Evolutionary conservation across 2,113 vertebrate genomes (phyloP).

Genomic region (Caracal caracal): DNA sequence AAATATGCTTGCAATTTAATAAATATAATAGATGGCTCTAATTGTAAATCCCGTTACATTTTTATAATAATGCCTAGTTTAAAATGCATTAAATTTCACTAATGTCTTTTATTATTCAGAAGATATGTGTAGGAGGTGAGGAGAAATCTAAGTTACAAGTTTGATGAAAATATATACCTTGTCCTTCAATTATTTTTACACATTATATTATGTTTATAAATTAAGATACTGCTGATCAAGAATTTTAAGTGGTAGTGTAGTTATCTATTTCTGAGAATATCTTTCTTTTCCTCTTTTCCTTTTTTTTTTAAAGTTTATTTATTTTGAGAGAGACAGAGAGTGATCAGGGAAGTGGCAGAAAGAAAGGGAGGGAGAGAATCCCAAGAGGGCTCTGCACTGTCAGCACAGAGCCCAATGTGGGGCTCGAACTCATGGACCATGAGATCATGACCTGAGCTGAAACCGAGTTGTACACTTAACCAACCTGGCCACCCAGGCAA

Average conservation of each 20-base stretch:
- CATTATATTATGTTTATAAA: neutral
- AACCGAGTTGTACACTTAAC: no score
- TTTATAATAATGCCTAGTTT: neutral
- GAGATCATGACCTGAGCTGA: no score
- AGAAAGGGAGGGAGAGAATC: no score
- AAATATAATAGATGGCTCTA: neutral
- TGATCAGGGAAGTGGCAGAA: no score
- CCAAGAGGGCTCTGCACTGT: no score
- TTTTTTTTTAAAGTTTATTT: no score
- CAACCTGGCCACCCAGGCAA: no score
- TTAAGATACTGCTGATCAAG: neutral
- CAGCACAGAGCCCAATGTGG: no score
- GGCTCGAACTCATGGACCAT: no score
- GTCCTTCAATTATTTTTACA: slow-evolving; percentile 11
- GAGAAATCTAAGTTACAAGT: neutral
- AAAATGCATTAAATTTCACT: slow-evolving; percentile 1
- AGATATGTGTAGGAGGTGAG: neutral
- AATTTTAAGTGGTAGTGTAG: neutral
- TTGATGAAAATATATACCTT: neutral
- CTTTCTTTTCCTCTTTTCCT: neutral
- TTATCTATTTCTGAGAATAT: neutral
- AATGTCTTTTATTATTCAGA: neutral
- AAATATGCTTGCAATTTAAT: neutral
- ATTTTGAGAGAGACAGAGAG: no score
- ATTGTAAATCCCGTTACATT: neutral